Conservation (phyloP, 2,888 invertebrate species). For the Chloroclystis v-ata region DNA sequence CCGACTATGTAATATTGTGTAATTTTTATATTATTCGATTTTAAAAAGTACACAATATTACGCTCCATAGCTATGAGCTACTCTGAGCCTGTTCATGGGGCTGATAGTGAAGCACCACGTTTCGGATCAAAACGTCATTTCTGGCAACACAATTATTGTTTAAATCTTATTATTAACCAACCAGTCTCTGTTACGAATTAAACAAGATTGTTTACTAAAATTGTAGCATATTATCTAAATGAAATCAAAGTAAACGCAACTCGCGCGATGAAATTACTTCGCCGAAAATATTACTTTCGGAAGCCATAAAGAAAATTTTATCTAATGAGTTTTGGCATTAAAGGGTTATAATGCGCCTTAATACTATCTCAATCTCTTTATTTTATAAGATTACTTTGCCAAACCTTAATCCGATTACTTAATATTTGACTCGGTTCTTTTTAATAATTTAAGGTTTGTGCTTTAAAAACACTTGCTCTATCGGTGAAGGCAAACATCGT, state of each 20-base stretch:
- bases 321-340: constrained; percentile 59
- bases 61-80: too few species aligned
- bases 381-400: constrained; percentile 4
- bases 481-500: too few species aligned
- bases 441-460: too few species aligned
- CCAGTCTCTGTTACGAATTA: constrained; percentile 7
- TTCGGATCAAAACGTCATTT: too few species aligned
- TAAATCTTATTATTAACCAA: background rate
- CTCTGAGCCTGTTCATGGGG: too few species aligned
- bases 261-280: constrained; percentile 57
- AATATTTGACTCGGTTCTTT: background rate
- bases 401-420: background rate
- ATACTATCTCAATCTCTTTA: constrained; percentile 18
- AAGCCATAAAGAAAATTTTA: constrained; percentile 68
- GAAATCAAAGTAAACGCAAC: constrained; percentile 53
- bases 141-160: too few species aligned
- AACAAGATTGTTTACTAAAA: constrained; percentile 27
- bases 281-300: constrained; percentile 66
- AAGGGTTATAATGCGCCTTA: constrained; percentile 32
- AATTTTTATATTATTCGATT: too few species aligned
- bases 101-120: too few species aligned
- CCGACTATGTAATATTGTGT: too few species aligned
- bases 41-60: too few species aligned
- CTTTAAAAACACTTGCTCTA: too few species aligned
- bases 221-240: constrained; percentile 42